Evolutionary conservation across 2,797 vertebrate genomes (phyloP).

Genomic region (Acanthurus leucopareius): DNA sequence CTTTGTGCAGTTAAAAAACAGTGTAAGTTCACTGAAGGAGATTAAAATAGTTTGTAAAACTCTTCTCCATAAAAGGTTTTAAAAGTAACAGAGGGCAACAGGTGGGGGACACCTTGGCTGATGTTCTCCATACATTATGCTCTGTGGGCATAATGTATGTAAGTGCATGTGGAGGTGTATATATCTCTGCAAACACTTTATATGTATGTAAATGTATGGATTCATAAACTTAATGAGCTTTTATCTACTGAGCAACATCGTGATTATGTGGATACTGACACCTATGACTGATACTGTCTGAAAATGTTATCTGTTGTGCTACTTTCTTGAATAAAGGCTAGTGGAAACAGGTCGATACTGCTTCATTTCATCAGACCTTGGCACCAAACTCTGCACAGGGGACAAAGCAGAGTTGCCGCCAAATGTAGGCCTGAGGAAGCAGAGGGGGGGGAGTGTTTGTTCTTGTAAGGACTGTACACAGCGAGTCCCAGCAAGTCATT

Average conservation of each 20-base stretch:
- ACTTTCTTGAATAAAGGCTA: conserved; percentile 47
- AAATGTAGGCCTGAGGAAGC: conserved; percentile 39
- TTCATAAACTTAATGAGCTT: background rate
- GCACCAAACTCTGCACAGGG: conserved; percentile 52
- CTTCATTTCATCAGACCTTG: conserved; percentile 58
- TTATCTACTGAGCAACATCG: background rate
- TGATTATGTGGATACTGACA: conserved; percentile 3
- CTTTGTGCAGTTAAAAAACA: conserved; percentile 47
- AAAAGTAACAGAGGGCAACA: background rate
- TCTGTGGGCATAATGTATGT: background rate
- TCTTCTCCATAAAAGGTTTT: background rate
- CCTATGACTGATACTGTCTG: conserved; percentile 43
- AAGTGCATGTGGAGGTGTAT: background rate
- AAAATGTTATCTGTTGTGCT: conserved; percentile 48
- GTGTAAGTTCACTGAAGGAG: conserved; percentile 30
- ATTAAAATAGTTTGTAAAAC: conserved; percentile 28
- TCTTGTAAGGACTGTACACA: conserved; percentile 60
- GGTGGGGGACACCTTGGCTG: background rate
- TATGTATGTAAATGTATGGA: background rate
- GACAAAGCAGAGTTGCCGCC: conserved; percentile 36
- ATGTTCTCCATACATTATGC: background rate
- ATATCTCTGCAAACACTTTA: background rate
- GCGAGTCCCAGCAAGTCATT: conserved; percentile 77
- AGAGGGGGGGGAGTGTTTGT: conserved; percentile 55
- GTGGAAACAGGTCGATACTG: conserved; percentile 65